Evolutionary conservation across 2,113 vertebrate species (phyloP).

Genomic region (Prionailurus bengalensis): DNA sequence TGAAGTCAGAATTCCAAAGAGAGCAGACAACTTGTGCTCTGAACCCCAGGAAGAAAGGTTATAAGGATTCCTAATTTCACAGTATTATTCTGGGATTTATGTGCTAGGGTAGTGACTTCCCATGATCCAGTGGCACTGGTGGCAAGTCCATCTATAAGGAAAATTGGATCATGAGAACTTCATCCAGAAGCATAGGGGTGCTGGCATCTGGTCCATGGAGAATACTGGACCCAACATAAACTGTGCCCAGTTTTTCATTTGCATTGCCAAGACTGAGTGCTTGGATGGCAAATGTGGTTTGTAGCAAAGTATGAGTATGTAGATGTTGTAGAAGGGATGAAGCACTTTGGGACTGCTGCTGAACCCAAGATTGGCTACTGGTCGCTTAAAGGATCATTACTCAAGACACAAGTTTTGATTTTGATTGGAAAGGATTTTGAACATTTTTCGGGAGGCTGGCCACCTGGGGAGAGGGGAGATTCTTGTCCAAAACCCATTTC

Average conservation of each 20-base stretch:
- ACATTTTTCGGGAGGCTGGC: not conserved
- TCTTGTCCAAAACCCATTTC: not conserved
- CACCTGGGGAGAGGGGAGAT: not conserved
- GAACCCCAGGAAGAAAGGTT: conserved; percentile 92
- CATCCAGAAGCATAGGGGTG: conserved; percentile 89
- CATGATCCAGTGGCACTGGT: conserved; percentile 92
- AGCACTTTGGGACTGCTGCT: conserved; percentile 83
- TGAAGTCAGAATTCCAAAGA: conserved; percentile 92
- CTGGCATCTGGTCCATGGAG: conserved; percentile 92
- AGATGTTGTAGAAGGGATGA: conserved; percentile 87
- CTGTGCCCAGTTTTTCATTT: conserved; percentile 95
- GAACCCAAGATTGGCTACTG: not conserved
- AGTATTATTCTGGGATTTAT: conserved; percentile 92
- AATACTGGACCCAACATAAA: conserved; percentile 79
- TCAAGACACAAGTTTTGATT: not conserved
- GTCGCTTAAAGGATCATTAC: not conserved
- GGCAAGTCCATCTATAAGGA: conserved; percentile 86
- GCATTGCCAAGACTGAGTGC: conserved; percentile 89
- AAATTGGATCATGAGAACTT: conserved; percentile 65
- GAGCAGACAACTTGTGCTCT: conserved; percentile 92
- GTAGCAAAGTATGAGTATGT: conserved; percentile 89
- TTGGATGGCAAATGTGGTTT: conserved; percentile 93
- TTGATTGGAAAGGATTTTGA: not conserved
- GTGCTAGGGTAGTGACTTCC: conserved; percentile 95
- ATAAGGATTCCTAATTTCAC: conserved; percentile 92